phyloP scores from a whole-genome alignment of 2,797 vertebrate species.

The Diplodus puntazzo region DNA sequence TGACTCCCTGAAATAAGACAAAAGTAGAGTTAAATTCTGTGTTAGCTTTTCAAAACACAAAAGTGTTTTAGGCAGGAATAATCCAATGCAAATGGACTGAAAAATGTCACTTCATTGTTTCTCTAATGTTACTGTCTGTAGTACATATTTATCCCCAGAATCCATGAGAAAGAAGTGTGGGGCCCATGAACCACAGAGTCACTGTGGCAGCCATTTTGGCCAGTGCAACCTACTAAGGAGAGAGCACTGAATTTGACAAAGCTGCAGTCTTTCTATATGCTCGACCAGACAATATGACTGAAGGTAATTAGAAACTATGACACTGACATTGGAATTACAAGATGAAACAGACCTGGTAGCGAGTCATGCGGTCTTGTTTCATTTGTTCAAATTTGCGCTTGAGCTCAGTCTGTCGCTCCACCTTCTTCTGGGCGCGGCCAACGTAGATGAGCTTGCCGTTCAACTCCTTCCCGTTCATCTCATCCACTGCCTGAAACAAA shows the following conservation, averaged over 20 bases:
- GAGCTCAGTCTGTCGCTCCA: conserved; percentile 96
- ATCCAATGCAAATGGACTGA: neutral
- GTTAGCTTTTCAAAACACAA: conserved; percentile 1
- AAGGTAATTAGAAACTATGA: neutral
- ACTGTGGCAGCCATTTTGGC: conserved; percentile 82
- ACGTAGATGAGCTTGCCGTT: conserved; percentile 97
- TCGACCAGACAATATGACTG: neutral
- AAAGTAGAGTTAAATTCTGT: neutral
- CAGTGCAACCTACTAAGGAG: conserved; percentile 66
- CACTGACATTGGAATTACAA: neutral
- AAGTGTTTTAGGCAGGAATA: neutral
- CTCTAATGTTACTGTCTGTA: conserved; percentile 61
- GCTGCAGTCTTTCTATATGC: conserved; percentile 60
- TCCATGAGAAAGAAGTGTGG: conserved; percentile 47
- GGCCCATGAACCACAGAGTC: conserved; percentile 78
- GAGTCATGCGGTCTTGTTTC: conserved; percentile 98
- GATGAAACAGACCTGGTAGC: conserved; percentile 90
- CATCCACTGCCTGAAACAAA: conserved; percentile 92
- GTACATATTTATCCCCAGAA: conserved; percentile 76
- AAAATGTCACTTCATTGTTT: neutral
- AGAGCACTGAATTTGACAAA: conserved; percentile 81
- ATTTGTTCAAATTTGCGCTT: conserved; percentile 98
- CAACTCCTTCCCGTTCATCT: conserved; percentile 98
- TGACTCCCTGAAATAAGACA: conserved; percentile 89
- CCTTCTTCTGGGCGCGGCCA: conserved; percentile 97